Evolutionary conservation across 2,888 invertebrate genomes (phyloP).

Genomic region (Amitus sp.): DNA sequence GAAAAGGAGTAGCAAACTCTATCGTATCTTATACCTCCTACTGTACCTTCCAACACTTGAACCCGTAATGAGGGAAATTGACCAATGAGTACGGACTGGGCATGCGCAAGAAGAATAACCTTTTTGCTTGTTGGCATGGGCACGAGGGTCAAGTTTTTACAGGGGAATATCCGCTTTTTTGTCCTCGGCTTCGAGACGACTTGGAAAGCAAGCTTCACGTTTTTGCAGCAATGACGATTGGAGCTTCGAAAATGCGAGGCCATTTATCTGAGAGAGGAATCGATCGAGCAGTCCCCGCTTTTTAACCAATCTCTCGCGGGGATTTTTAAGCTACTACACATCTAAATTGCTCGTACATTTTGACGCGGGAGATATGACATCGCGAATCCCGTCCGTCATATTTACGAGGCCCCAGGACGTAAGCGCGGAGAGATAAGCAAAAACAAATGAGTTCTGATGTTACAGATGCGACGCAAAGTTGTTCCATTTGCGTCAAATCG

Average conservation of each 20-base stretch:
- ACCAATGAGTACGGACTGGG: conserved; percentile 63
- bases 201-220: not conserved
- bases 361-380: conserved; percentile 48
- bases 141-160: not conserved
- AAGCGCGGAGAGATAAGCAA: conserved; percentile 54
- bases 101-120: conserved; percentile 48
- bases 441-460: conserved; percentile 59
- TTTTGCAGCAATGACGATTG: too few species aligned
- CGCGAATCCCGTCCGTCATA: conserved; percentile 55
- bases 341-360: conserved; percentile 43
- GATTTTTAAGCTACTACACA: conserved; percentile 18
- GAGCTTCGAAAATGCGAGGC: conserved; percentile 2
- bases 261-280: conserved; percentile 20
- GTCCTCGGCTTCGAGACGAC: not conserved
- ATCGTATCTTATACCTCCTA: conserved; percentile 60
- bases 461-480: conserved; percentile 45
- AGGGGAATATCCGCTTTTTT: not conserved
- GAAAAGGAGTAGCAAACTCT: conserved; percentile 51
- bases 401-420: conserved; percentile 53
- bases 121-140: not conserved
- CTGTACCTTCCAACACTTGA: conserved; percentile 49
- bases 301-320: conserved; percentile 11
- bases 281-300: conserved; percentile 22
- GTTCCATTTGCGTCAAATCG: conserved; percentile 48
- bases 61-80: conserved; percentile 66